Percentiles rank a stretch among this genome's conserved stretches.
phyloP scores from a whole-genome alignment of 2,113 vertebrate species.

The Notiomystis cincta region DNA sequence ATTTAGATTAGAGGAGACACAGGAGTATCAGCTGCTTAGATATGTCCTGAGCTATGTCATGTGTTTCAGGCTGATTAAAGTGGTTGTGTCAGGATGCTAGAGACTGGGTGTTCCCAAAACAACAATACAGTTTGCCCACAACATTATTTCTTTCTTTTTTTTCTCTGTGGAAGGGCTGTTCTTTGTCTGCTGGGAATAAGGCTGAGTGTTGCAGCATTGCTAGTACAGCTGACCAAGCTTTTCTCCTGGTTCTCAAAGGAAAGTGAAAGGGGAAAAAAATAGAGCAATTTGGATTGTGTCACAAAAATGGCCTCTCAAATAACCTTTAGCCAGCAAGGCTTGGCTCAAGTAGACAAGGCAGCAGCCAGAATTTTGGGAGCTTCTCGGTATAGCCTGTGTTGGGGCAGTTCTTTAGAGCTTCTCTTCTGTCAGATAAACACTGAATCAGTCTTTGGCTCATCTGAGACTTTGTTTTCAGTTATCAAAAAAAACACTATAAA shows the following conservation, averaged over 20 bases:
- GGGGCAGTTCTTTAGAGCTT: neutral
- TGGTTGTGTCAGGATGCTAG: neutral
- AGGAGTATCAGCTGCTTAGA: neutral
- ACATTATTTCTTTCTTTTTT: neutral
- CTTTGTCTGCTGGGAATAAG: neutral
- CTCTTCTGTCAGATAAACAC: conserved; percentile 1
- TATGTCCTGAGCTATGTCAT: neutral
- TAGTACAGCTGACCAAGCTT: conserved; percentile 44
- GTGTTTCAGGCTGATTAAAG: conserved; percentile 24
- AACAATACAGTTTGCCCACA: neutral
- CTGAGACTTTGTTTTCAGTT: neutral
- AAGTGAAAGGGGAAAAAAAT: conserved; percentile 7
- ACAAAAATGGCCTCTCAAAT: neutral
- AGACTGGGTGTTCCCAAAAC: neutral
- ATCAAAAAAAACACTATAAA: neutral
- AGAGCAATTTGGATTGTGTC: neutral
- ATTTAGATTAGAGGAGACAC: neutral
- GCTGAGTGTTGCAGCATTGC: neutral
- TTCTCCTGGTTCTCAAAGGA: conserved; percentile 3
- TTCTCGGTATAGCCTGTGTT: neutral
- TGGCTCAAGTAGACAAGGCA: neutral
- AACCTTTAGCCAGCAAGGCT: neutral
- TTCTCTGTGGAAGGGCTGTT: neutral
- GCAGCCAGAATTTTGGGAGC: conserved; percentile 25
- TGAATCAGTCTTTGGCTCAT: conserved; percentile 10